Evolutionary conservation across 2,797 vertebrate genomes (phyloP).

Genomic region (Rhodeus uyekii): DNA sequence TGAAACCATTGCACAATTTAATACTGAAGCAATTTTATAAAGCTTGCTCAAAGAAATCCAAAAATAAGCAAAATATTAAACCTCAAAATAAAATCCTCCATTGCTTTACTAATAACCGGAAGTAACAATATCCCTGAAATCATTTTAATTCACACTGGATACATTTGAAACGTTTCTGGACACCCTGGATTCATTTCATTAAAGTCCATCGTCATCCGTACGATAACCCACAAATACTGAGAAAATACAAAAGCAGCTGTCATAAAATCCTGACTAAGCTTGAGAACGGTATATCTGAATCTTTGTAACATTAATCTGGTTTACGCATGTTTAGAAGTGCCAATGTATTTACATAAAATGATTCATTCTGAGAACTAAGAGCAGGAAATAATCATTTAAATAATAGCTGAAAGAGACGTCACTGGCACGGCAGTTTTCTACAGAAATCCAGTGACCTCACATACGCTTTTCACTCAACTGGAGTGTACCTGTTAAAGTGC

Average conservation of each 20-base stretch:
- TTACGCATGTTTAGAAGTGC: slow-evolving; percentile 34
- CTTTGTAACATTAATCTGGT: slow-evolving; percentile 33
- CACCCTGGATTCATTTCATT: background rate
- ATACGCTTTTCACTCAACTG: background rate
- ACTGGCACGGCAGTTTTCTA: background rate
- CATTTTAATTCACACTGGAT: background rate
- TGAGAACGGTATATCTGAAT: slow-evolving; percentile 4
- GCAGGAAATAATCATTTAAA: slow-evolving; percentile 18
- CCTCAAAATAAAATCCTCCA: slow-evolving; percentile 35
- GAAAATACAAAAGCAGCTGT: slow-evolving; percentile 32
- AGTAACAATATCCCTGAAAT: slow-evolving; percentile 28
- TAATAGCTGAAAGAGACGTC: slow-evolving; percentile 10
- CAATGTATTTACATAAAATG: slow-evolving; percentile 49
- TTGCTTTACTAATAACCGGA: background rate
- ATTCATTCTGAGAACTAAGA: background rate
- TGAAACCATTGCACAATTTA: slow-evolving; percentile 52
- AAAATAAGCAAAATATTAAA: slow-evolving; percentile 36
- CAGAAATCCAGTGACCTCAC: slow-evolving; percentile 7
- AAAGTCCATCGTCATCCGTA: background rate
- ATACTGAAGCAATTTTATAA: slow-evolving; percentile 47
- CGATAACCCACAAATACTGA: slow-evolving; percentile 24
- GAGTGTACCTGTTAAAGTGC: slow-evolving; percentile 38
- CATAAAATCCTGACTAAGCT: slow-evolving; percentile 41
- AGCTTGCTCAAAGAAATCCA: slow-evolving; percentile 24
- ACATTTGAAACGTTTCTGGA: slow-evolving; percentile 11